Conservation (phyloP, 2,888 invertebrate genomes). For the Ophioninae sp. region DNA sequence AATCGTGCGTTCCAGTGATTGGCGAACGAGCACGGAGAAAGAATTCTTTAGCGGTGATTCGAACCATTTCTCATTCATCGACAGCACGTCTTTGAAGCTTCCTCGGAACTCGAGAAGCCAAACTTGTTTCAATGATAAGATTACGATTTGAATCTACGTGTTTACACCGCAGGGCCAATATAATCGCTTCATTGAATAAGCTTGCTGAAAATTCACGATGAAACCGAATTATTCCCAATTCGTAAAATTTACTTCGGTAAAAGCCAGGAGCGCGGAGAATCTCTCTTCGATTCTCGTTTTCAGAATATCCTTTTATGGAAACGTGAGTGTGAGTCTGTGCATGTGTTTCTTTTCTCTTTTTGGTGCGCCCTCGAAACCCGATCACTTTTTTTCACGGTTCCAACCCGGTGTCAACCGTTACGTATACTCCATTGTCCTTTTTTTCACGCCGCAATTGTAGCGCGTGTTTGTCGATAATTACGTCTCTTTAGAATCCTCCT, state of each 20-base stretch:
- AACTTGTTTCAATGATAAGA: conserved; percentile 23
- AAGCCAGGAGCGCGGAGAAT: conserved; percentile 29
- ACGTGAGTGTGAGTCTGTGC: conserved; percentile 34
- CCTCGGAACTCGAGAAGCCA: conserved; percentile 2
- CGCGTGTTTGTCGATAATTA: conserved; percentile 37
- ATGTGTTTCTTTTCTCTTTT: conserved; percentile 33
- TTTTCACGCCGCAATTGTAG: conserved; percentile 16
- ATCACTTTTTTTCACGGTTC: conserved; percentile 30
- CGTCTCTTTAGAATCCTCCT: conserved; percentile 28
- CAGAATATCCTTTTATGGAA: conserved; percentile 58
- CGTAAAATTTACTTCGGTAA: conserved; percentile 28
- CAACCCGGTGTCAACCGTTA: conserved; percentile 35
- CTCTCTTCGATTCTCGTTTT: conserved; percentile 33
- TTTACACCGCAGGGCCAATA: conserved; percentile 24
- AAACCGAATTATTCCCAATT: conserved; percentile 18
- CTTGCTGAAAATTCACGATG: conserved; percentile 41
- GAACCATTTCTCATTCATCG: conserved; percentile 25
- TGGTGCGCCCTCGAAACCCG: conserved; percentile 53
- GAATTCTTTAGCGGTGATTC: conserved; percentile 41
- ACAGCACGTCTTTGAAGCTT: conserved; percentile 19
- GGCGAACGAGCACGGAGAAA: conserved; percentile 15
- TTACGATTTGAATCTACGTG: conserved; percentile 32
- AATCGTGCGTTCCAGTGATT: conserved; percentile 6
- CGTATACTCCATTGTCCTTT: conserved; percentile 27
- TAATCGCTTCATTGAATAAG: conserved; percentile 44